Evolutionary conservation across 2,113 vertebrate genomes (phyloP).

Genomic region (Athene cunicularia): DNA sequence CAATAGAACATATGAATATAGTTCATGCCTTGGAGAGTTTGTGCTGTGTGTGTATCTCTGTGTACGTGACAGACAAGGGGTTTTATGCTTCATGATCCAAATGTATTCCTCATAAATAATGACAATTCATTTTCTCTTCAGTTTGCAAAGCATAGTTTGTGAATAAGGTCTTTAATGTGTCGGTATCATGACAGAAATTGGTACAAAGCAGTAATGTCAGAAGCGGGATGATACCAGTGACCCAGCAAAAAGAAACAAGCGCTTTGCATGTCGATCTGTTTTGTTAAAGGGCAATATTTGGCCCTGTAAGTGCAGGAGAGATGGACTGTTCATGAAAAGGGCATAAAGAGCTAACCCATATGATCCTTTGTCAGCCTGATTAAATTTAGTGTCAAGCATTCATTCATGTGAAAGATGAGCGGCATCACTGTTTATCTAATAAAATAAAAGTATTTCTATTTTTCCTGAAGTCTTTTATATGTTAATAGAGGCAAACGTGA

Average conservation of each 20-base stretch:
- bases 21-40: not conserved
- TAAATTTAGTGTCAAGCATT: slow-evolving; percentile 19
- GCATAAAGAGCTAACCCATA: not conserved
- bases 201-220: not conserved
- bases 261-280: not conserved
- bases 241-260: slow-evolving; percentile 27
- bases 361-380: slow-evolving; percentile 54
- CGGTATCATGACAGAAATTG: not conserved
- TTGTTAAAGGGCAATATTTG: not conserved
- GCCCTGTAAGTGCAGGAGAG: slow-evolving; percentile 13
- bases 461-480: slow-evolving; percentile 69
- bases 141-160: not conserved
- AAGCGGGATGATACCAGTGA: not conserved
- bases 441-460: slow-evolving; percentile 51
- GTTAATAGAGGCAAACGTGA: slow-evolving; percentile 58
- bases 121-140: not conserved
- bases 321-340: slow-evolving; percentile 5
- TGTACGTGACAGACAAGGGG: not conserved
- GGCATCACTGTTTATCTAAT: slow-evolving; percentile 55
- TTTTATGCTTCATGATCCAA: not conserved
- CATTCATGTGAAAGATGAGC: slow-evolving; percentile 22
- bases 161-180: not conserved
- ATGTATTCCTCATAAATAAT: not conserved
- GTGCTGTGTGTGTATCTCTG: not conserved
- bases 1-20: not conserved